Percentiles rank a stretch among this genome's conserved stretches.
Evolutionary conservation across 2,888 invertebrate species (phyloP).

Genomic region (Yponomeuta plumbellus): DNA sequence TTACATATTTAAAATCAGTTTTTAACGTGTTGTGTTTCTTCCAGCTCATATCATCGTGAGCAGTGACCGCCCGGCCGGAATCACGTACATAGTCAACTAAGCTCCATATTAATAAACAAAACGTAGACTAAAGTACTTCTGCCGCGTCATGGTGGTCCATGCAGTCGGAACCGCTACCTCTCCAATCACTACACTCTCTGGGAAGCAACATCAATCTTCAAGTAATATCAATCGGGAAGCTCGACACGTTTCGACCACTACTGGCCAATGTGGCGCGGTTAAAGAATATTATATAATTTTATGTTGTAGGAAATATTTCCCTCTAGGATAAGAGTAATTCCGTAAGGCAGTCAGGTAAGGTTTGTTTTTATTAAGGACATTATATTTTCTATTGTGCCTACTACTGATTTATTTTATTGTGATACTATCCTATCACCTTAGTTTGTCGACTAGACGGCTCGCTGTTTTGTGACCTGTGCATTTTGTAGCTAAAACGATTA

Average conservation of each 20-base stretch:
- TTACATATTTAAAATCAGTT: neutral
- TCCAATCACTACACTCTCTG: neutral
- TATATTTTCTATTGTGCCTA: constrained; percentile 36
- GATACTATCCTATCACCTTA: neutral
- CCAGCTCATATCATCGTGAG: constrained; percentile 77
- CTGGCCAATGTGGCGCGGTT: constrained; percentile 35
- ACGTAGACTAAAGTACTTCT: constrained; percentile 47
- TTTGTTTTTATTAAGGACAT: constrained; percentile 36
- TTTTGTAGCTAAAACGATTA: neutral
- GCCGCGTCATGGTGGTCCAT: constrained; percentile 28
- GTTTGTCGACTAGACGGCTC: neutral
- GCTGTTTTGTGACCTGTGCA: constrained; percentile 2
- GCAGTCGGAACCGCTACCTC: neutral
- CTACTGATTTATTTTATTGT: constrained; percentile 30
- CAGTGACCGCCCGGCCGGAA: constrained; percentile 68
- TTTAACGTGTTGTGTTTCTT: constrained; percentile 23
- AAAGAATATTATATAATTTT: constrained; percentile 44
- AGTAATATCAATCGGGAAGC: neutral
- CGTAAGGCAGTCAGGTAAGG: constrained; percentile 49
- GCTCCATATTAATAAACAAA: constrained; percentile 49
- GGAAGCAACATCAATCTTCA: too few relatives aligned
- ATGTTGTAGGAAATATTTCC: constrained; percentile 68
- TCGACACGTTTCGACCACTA: neutral
- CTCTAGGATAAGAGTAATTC: constrained; percentile 56
- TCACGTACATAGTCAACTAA: constrained; percentile 61